Percentiles rank a stretch among this genome's conserved stretches.
Conservation (phyloP, 1,140 invertebrate genomes). For the Aethina tumida region DNA sequence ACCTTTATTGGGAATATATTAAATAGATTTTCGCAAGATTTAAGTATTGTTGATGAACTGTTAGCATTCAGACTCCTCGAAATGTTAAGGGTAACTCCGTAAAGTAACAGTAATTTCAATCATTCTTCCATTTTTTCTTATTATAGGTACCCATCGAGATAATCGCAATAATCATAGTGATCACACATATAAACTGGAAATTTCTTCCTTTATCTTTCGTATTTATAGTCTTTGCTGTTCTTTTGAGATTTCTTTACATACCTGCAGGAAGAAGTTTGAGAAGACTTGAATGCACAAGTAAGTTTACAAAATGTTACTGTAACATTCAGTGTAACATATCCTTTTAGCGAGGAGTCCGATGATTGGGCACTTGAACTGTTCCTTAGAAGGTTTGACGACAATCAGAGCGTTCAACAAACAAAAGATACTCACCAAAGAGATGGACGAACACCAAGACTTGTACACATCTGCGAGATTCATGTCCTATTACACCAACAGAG, state of each 20-base stretch:
- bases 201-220: too few species aligned
- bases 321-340: too few species aligned
- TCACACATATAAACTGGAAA: too few species aligned
- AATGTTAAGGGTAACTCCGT: too few species aligned
- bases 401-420: constrained; percentile 77
- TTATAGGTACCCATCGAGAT: too few species aligned
- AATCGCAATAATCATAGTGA: too few species aligned
- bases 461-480: constrained; percentile 57
- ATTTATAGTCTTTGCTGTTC: constrained; percentile 2
- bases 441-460: constrained; percentile 66
- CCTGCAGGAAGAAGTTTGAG: constrained; percentile 53
- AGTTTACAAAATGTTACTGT: too few species aligned
- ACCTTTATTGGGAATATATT: constrained; percentile 41
- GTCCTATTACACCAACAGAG: constrained; percentile 49
- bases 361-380: constrained; percentile 56
- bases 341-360: constrained; percentile 45
- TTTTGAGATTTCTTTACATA: constrained; percentile 40
- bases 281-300: constrained; percentile 52
- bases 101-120: too few species aligned
- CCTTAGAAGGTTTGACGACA: constrained; percentile 65
- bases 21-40: constrained; percentile 54
- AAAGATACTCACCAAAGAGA: constrained; percentile 65
- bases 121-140: too few species aligned
- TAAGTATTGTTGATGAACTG: too few species aligned
- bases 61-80: too few species aligned